Evolutionary conservation across 2,113 vertebrate species (phyloP).

Genomic region (Prinia subflava): DNA sequence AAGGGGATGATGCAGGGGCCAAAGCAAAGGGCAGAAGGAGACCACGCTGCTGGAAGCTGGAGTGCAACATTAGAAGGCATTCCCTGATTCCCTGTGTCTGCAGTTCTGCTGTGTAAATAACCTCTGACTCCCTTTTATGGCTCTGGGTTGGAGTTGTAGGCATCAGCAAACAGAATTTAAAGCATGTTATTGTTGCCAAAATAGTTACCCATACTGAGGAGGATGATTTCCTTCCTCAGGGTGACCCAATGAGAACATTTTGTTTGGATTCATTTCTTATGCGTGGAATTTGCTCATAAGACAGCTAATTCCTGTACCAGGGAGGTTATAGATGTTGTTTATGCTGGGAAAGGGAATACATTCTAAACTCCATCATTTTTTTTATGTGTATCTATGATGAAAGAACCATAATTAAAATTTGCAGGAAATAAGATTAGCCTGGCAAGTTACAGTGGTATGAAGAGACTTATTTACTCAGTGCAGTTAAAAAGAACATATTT

Average conservation of each 20-base stretch:
- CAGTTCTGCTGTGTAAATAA: slow-evolving; percentile 11
- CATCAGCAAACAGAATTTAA: background rate
- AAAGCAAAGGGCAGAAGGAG: slow-evolving; percentile 43
- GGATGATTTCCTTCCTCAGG: background rate
- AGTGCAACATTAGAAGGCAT: background rate
- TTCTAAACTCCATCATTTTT: background rate
- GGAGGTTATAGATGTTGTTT: background rate
- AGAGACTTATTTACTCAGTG: background rate
- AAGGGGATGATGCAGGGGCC: background rate
- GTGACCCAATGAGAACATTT: background rate
- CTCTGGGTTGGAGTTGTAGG: background rate
- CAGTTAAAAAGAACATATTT: background rate
- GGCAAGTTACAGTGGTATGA: background rate
- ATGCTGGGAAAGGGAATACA: background rate
- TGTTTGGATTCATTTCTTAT: background rate
- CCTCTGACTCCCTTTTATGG: background rate
- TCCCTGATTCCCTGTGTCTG: background rate
- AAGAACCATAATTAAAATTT: background rate
- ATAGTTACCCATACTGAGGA: background rate
- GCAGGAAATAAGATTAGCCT: background rate
- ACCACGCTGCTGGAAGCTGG: background rate
- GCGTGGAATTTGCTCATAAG: background rate
- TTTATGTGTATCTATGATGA: background rate
- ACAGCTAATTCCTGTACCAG: background rate
- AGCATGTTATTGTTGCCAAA: background rate